Evolutionary conservation across 64 coral and sea anemone species (phyloP).

Genomic region (Exaiptasia diaphana): DNA sequence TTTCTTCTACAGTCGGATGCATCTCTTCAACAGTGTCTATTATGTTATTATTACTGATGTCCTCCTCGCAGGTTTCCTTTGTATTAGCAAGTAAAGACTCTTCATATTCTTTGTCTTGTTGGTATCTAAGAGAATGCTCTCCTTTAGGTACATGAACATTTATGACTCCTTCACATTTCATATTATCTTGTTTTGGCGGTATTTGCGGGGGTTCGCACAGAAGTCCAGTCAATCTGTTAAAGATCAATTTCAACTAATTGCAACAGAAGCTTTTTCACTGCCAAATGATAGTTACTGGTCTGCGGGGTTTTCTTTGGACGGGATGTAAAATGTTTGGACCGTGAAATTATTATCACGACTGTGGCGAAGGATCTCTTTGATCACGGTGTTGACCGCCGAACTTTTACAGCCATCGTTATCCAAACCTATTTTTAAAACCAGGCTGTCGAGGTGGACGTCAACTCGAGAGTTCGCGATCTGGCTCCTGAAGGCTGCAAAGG

Average conservation of each 20-base stretch:
- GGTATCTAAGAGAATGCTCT: conserved; percentile 11
- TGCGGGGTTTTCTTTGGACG: conserved; percentile 12
- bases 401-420: conserved; percentile 24
- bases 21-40: not conserved
- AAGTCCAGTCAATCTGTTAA: no score
- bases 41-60: not conserved
- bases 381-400: conserved; percentile 15
- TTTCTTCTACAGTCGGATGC: not conserved
- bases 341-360: conserved; percentile 33
- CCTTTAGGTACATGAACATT: conserved; percentile 38
- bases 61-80: not conserved
- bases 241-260: no score
- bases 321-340: conserved; percentile 26
- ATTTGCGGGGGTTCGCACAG: no score
- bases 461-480: conserved; percentile 14
- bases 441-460: conserved; percentile 21
- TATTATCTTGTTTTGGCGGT: no score
- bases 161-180: no score
- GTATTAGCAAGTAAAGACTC: not conserved
- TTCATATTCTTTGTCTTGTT: conserved; percentile 21
- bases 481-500: conserved; percentile 15
- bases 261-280: no score
- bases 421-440: conserved; percentile 4
- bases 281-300: no score
- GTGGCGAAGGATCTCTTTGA: conserved; percentile 18